Percentiles rank a stretch among this genome's conserved stretches.
Evolutionary conservation across 1,140 invertebrate species (phyloP).

Genomic region (Drosophila nannoptera): DNA sequence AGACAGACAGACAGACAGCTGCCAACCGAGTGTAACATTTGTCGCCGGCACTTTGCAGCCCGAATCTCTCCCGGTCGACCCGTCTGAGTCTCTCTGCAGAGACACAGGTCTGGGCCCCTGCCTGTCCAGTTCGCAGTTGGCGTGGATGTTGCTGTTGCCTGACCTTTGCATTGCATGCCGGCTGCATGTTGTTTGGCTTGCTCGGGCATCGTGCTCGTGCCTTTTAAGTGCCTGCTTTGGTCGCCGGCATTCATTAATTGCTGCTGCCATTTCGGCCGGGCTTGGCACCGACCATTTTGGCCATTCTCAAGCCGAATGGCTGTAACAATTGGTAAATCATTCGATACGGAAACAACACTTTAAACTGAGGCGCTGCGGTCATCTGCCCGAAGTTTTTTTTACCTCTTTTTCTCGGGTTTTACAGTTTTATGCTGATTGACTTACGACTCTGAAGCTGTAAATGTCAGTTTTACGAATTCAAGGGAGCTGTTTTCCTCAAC

Average conservation of each 20-base stretch:
- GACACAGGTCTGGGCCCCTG: constrained; percentile 1
- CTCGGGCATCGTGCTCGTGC: constrained; percentile 41
- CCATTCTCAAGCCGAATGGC: constrained; percentile 32
- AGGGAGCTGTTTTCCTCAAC: constrained; percentile 9
- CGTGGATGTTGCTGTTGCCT: constrained; percentile 18
- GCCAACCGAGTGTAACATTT: constrained; percentile 52
- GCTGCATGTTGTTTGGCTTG: constrained; percentile 31
- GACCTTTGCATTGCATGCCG: constrained; percentile 60
- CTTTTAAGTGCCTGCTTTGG: constrained; percentile 42
- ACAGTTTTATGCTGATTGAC: constrained; percentile 47
- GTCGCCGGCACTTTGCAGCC: constrained; percentile 18
- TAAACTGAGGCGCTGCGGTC: constrained; percentile 4
- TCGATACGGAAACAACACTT: constrained; percentile 33
- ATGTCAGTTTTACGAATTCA: constrained; percentile 7
- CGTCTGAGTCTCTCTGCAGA: neutral
- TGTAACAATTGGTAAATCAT: constrained; percentile 34
- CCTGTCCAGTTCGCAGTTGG: constrained; percentile 10
- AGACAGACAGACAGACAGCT: constrained; percentile 55
- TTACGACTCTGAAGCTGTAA: constrained; percentile 37
- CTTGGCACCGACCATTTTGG: constrained; percentile 33
- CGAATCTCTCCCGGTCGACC: constrained; percentile 26
- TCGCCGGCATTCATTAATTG: constrained; percentile 59
- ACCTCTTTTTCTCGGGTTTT: constrained; percentile 9
- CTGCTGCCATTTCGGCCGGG: constrained; percentile 59
- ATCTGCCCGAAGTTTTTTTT: constrained; percentile 3